Conservation (phyloP, 2,888 invertebrate genomes). For the Halocaridina rubra region DNA sequence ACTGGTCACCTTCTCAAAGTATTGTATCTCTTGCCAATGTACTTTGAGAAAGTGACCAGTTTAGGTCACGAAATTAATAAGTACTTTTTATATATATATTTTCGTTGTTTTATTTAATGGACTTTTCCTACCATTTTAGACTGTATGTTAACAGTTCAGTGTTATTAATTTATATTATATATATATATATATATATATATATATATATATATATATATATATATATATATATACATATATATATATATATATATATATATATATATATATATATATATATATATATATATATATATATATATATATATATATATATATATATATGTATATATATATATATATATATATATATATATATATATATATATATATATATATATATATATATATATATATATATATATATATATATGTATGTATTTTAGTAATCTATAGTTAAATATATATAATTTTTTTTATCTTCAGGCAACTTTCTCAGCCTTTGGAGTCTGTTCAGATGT, state of each 20-base stretch:
- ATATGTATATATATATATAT: constrained; percentile 6
- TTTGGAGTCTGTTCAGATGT: neutral
- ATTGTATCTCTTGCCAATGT: no score
- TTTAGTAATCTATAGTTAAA: neutral
- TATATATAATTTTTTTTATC: neutral
- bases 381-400: neutral
- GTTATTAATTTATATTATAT: no score
- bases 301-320: neutral
- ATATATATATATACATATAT: constrained; percentile 9
- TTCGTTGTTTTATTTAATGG: no score
- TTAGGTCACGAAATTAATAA: no score
- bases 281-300: neutral
- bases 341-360: constrained; percentile 11
- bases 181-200: neutral
- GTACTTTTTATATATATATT: no score
- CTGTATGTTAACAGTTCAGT: no score
- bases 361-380: neutral
- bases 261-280: neutral
- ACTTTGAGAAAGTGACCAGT: no score
- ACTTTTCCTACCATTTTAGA: no score
- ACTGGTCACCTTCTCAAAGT: no score
- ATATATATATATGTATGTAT: neutral
- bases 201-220: neutral
- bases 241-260: constrained; percentile 17
- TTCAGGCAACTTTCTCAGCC: neutral